Conservation (phyloP, 1,140 invertebrate genomes). For the Halictus rubicundus region DNA sequence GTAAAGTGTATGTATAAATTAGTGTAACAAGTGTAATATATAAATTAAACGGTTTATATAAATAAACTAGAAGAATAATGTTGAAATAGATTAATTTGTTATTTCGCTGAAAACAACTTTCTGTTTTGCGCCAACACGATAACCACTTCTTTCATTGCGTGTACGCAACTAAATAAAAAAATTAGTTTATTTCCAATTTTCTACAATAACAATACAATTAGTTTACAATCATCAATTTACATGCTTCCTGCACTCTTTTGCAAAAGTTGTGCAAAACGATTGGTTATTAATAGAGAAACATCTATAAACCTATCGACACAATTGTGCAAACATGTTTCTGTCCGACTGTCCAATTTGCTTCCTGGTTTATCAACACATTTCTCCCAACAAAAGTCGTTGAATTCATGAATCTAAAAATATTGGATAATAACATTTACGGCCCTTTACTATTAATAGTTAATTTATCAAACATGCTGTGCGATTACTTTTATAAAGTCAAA, state of each 20-base stretch:
- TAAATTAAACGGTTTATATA: slow-evolving; percentile 12
- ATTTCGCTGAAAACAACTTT: slow-evolving; percentile 13
- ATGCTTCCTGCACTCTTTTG: slow-evolving; percentile 82
- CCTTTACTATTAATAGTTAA: not conserved
- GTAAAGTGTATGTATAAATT: slow-evolving; percentile 1
- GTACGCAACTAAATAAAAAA: slow-evolving; percentile 15
- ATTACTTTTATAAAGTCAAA: not conserved
- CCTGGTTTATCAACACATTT: slow-evolving; percentile 95
- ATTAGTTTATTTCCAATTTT: not conserved
- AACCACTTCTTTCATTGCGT: not conserved
- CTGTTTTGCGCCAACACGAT: not conserved
- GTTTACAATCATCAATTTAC: slow-evolving; percentile 47
- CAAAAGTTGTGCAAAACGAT: slow-evolving; percentile 90
- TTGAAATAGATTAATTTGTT: slow-evolving; percentile 2
- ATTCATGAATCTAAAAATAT: slow-evolving; percentile 89
- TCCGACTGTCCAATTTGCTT: slow-evolving; percentile 91
- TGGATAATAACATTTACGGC: slow-evolving; percentile 12
- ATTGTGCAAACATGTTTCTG: slow-evolving; percentile 94
- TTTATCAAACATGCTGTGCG: not conserved
- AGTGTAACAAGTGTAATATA: not conserved
- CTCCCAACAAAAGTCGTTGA: slow-evolving; percentile 97
- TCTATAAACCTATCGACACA: slow-evolving; percentile 98
- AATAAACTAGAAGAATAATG: slow-evolving; percentile 16
- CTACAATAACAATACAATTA: slow-evolving; percentile 3
- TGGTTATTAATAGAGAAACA: slow-evolving; percentile 91